A percentile compares a stretch with the other conserved stretches of the same genome.
phyloP scores from a whole-genome alignment of 1,140 invertebrate genomes.

The Hylaeus anthracinus region DNA sequence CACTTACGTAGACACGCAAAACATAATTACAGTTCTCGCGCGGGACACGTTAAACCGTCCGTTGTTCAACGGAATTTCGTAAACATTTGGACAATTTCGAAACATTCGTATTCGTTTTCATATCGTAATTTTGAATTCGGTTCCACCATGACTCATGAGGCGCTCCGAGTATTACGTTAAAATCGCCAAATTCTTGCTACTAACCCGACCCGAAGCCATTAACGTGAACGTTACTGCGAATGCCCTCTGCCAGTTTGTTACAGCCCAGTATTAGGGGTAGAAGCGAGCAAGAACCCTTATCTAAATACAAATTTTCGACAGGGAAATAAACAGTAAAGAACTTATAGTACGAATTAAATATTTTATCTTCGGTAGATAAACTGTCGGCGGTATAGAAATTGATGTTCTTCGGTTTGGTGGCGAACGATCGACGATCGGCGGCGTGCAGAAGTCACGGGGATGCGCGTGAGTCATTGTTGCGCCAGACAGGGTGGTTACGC shows the following conservation, averaged over 20 bases:
- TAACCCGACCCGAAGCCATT: neutral
- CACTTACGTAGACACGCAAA: constrained; percentile 3
- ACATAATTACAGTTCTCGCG: constrained; percentile 33
- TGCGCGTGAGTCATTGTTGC: constrained; percentile 69
- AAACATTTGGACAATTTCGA: neutral
- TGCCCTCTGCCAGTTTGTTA: neutral
- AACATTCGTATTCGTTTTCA: no score
- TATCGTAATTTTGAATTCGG: no score
- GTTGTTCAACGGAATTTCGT: neutral
- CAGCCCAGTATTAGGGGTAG: neutral
- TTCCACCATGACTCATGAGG: no score
- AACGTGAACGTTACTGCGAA: neutral
- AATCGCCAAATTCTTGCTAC: neutral
- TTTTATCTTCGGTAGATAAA: no score
- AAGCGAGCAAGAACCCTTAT: no score
- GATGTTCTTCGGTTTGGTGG: neutral
- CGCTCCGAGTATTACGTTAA: neutral
- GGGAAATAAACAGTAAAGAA: no score
- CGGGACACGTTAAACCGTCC: constrained; percentile 8
- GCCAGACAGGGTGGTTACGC: constrained; percentile 64
- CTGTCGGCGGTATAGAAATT: neutral
- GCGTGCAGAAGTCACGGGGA: constrained; percentile 60
- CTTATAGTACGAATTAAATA: no score
- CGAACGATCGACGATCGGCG: constrained; percentile 56
- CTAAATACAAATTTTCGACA: no score